Percentiles rank a stretch among this genome's conserved stretches.
Conservation (phyloP, 1,140 invertebrate genomes). For the Drosophila pruinosa region DNA sequence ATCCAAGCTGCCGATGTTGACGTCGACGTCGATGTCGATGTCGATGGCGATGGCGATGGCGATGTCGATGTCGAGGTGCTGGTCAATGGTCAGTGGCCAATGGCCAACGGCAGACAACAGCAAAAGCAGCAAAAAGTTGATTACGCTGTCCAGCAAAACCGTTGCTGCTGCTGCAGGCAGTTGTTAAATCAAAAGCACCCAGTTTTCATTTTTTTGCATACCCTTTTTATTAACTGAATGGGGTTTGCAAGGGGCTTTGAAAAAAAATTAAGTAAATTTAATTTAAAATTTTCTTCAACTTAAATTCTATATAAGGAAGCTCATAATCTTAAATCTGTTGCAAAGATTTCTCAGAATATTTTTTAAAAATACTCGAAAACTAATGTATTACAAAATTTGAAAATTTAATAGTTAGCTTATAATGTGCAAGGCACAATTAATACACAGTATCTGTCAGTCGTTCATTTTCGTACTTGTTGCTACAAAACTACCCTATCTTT, state of each 20-base stretch:
- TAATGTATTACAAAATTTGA: no score
- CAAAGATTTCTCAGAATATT: no score
- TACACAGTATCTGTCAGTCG: not conserved
- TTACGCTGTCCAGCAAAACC: slow-evolving; percentile 33
- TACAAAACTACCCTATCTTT: not conserved
- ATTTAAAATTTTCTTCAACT: no score
- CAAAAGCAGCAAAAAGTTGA: slow-evolving; percentile 42
- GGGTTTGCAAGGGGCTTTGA: not conserved
- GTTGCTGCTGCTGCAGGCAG: slow-evolving; percentile 52
- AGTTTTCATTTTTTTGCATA: slow-evolving; percentile 21
- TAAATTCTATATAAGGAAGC: no score
- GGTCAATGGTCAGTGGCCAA: slow-evolving; percentile 70
- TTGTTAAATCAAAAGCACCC: slow-evolving; percentile 71
- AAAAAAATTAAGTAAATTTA: no score
- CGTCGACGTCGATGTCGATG: slow-evolving; percentile 1
- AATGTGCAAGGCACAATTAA: not conserved
- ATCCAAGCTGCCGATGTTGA: slow-evolving; percentile 22
- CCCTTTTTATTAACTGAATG: not conserved
- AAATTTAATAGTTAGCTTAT: no score
- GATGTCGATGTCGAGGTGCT: slow-evolving; percentile 56
- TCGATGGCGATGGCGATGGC: not conserved
- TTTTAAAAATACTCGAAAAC: no score
- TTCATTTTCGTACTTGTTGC: not conserved
- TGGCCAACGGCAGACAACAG: not conserved
- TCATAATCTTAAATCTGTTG: no score